Conservation (phyloP, 2,113 vertebrate genomes). For the Vicugna pacos region DNA sequence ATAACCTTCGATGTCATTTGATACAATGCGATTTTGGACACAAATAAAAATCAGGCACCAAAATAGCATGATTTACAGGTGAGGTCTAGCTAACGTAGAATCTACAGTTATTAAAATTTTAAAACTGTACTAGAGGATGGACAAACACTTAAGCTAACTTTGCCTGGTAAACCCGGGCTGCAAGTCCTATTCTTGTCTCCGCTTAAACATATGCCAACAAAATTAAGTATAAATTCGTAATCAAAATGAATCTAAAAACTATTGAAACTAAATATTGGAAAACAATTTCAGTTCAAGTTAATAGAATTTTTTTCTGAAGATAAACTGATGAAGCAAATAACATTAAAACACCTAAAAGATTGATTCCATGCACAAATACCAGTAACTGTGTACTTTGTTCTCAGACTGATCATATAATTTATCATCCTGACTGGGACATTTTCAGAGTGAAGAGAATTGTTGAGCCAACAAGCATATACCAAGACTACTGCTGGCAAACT, state of each 20-base stretch:
- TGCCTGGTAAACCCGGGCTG: neutral
- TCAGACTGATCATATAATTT: neutral
- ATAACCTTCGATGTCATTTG: neutral
- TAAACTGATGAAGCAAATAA: neutral
- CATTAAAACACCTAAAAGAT: neutral
- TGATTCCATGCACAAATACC: neutral
- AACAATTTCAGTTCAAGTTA: constrained; percentile 1
- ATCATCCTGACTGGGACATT: neutral
- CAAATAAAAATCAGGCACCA: neutral
- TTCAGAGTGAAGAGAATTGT: neutral
- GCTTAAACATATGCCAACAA: neutral
- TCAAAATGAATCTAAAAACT: neutral
- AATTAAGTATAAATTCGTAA: neutral
- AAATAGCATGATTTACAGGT: neutral
- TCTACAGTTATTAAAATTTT: neutral
- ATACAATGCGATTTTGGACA: neutral
- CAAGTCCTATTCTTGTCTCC: neutral
- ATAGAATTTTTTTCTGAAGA: neutral
- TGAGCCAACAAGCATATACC: neutral
- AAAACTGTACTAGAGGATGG: neutral
- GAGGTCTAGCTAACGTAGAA: neutral
- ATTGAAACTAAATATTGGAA: neutral
- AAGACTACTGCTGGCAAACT: neutral
- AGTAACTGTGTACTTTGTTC: neutral
- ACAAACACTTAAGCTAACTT: neutral